Evolutionary conservation across 2,113 vertebrate species (phyloP), one percentile per base, ranked within the genome.

Genomic region (Jaculus jaculus): DNA sequence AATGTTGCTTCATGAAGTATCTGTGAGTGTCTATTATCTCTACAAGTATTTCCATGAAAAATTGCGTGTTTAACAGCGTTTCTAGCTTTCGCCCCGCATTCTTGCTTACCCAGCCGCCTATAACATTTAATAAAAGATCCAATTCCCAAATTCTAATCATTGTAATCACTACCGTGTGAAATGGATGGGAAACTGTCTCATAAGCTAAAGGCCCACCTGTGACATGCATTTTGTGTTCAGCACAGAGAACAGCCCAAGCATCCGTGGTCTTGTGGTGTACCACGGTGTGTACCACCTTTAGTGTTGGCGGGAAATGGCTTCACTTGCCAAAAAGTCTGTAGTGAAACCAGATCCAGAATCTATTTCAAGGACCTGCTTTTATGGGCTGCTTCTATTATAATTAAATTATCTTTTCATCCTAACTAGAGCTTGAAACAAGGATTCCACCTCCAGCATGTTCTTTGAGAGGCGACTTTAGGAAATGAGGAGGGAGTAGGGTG

Each of bases 201-300:
- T 2, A 30, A 37, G 6, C 21, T 26, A 51, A 32, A 28, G 5
- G 11, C 47, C 42, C 51, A 54, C 21, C 34, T 4, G 12, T 5
- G 54, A 54, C 39, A 7, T 5, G 5, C 16, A 11, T 32, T 20
- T 30, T 61, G 1, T 2, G 34, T 0, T 51, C 17, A 34, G 32
- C 72, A 84, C 47, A 69, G 34, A 20, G 11, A 68, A 30, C 34
- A 28, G 11, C 21, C 32, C 47, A 18, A 11, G 15, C 1, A 17
- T 37, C 9, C 8, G 11, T 34, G 58, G 20, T 20, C 21, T 12
- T 39, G 0, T 2, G 3, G 1, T 15, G 12, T 0, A 0, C 2
- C 23, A 71, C 51, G 80, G 23, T 3, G 28, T 61, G 12, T 0
- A 6, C 8, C 16, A 11, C 61, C 72, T 37, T 32, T 2, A 7